These are phyloP conservation scores for Pogonognathellus flavescens DNA, from an alignment of 1,140 invertebrate species.

Conservation along the genomic window DNA sequence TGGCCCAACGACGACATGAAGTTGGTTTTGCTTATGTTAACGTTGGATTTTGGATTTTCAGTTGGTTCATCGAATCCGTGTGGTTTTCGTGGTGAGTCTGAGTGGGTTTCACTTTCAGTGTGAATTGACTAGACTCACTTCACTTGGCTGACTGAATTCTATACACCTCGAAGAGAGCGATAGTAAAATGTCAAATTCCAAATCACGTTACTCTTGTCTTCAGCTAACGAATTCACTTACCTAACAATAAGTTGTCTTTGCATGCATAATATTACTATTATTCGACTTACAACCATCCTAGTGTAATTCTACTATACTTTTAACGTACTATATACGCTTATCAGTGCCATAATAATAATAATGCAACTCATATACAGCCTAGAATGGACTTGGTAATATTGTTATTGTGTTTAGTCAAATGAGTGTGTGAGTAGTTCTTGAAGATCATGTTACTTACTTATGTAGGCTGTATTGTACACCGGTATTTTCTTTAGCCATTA, in stretches of 20 bases:
- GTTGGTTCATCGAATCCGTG: neutral
- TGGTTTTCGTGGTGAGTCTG: slow-evolving; percentile 18
- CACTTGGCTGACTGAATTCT: neutral
- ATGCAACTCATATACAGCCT: no score
- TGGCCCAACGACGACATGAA: slow-evolving; percentile 9
- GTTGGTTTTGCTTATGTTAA: slow-evolving; percentile 7
- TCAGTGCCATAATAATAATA: no score
- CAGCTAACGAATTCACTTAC: neutral
- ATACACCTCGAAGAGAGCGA: neutral
- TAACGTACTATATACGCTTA: no score
- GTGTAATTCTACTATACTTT: no score
- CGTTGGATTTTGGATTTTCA: slow-evolving; percentile 17
- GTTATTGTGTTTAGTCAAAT: no score
- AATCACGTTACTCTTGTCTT: no score
- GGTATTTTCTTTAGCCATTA: neutral
- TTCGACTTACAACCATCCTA: no score
- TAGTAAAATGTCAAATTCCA: neutral
- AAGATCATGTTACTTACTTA: slow-evolving; percentile 33
- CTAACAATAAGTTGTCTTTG: neutral
- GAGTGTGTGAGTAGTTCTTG: neutral
- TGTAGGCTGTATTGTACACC: neutral
- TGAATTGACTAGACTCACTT: neutral
- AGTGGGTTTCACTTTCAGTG: neutral
- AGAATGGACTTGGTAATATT: no score
- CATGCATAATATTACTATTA: neutral